Conservation (phyloP, 2,797 vertebrate species). For the Sandelia bainsii region DNA sequence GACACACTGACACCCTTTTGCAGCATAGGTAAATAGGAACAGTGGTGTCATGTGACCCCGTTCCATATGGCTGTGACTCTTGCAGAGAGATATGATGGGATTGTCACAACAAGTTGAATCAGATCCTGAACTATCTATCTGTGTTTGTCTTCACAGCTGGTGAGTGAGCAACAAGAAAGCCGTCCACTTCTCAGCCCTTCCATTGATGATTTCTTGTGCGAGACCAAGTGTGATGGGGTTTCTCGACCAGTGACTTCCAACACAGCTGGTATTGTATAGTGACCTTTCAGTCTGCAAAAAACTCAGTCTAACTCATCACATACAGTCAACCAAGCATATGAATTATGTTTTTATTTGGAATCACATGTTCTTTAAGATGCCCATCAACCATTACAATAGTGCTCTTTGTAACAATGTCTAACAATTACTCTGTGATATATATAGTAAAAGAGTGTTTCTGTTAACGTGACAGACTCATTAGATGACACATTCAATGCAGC, state of each 20-base stretch:
- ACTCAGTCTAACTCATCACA: background rate
- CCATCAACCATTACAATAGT: background rate
- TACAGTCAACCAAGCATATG: background rate
- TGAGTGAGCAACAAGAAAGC: constrained; percentile 99
- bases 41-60: constrained; percentile 8
- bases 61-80: background rate
- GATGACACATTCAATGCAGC: background rate
- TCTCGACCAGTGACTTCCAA: constrained; percentile 96
- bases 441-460: background rate
- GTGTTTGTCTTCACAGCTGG: constrained; percentile 91
- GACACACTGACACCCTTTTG: background rate
- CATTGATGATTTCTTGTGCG: constrained; percentile 98
- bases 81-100: constrained; percentile 9
- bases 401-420: background rate
- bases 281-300: constrained; percentile 2
- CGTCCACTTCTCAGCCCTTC: constrained; percentile 98
- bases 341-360: background rate
- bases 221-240: constrained; percentile 95
- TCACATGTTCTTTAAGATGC: background rate
- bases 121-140: constrained; percentile 61
- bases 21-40: background rate
- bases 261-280: constrained; percentile 85
- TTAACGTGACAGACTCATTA: background rate
- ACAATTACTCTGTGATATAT: background rate
- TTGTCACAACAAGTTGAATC: constrained; percentile 10